Evolutionary conservation across 2,888 invertebrate genomes (phyloP).

Genomic region (Serripes groenlandicus): DNA sequence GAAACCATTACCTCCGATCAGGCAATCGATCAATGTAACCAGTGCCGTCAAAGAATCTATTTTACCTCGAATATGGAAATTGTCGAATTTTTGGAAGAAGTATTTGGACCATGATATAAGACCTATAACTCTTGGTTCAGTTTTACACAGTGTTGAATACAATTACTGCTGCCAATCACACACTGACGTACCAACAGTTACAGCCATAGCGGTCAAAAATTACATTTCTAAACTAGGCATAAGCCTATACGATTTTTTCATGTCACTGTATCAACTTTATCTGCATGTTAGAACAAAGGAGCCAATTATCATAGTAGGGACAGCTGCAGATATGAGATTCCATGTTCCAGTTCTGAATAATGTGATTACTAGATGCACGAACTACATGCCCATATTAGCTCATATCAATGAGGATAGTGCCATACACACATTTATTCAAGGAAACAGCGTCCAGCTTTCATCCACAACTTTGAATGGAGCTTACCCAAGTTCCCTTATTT

Average conservation of each 20-base stretch:
- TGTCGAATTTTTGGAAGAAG: slow-evolving; percentile 40
- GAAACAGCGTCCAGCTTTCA: slow-evolving; percentile 29
- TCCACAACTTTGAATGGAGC: slow-evolving; percentile 39
- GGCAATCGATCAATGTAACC: slow-evolving; percentile 26
- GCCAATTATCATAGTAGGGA: slow-evolving; percentile 42
- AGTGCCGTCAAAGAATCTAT: slow-evolving; percentile 25
- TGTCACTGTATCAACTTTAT: slow-evolving; percentile 38
- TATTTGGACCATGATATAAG: slow-evolving; percentile 32
- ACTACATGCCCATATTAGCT: slow-evolving; percentile 51
- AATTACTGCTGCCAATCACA: slow-evolving; percentile 27
- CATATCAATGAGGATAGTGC: slow-evolving; percentile 19
- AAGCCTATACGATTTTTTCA: slow-evolving; percentile 39
- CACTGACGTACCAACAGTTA: slow-evolving; percentile 19
- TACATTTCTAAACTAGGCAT: slow-evolving; percentile 26
- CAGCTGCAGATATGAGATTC: slow-evolving; percentile 52
- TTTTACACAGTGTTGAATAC: slow-evolving; percentile 27
- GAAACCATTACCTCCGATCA: slow-evolving; percentile 40
- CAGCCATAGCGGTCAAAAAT: slow-evolving; percentile 8
- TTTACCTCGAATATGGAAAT: slow-evolving; percentile 27
- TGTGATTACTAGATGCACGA: slow-evolving; percentile 49
- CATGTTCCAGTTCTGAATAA: slow-evolving; percentile 48
- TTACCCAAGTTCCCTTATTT: slow-evolving; percentile 39
- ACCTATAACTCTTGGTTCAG: slow-evolving; percentile 30
- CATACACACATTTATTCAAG: slow-evolving; percentile 25
- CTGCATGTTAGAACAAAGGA: slow-evolving; percentile 19